phyloP scores from a whole-genome alignment of 1,140 invertebrate species.

The Euwallacea fornicatus region DNA sequence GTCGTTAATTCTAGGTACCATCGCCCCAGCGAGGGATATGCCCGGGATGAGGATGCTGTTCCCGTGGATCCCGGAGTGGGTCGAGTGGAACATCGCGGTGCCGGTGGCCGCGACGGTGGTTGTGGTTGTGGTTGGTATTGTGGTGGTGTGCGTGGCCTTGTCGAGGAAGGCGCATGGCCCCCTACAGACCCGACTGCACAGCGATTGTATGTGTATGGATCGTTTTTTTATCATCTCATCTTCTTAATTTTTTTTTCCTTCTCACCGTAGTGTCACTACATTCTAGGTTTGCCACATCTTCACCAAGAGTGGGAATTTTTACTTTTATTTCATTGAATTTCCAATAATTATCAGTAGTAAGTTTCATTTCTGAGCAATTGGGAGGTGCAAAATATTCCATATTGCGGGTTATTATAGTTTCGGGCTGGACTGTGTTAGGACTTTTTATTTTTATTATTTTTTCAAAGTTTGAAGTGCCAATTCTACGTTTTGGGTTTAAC shows the following conservation, averaged over 20 bases:
- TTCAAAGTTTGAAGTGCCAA: too few relatives aligned
- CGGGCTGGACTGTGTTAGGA: too few relatives aligned
- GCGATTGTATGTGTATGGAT: constrained; percentile 59
- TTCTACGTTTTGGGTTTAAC: too few relatives aligned
- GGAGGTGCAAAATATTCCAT: too few relatives aligned
- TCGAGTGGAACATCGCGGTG: constrained; percentile 83
- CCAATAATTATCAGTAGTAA: too few relatives aligned
- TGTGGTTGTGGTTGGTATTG: constrained; percentile 84
- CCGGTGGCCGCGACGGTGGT: constrained; percentile 81
- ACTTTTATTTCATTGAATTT: too few relatives aligned
- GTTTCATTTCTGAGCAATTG: too few relatives aligned
- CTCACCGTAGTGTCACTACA: too few relatives aligned
- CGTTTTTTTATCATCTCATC: constrained; percentile 27
- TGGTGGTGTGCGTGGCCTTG: constrained; percentile 84
- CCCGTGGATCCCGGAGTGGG: constrained; percentile 81
- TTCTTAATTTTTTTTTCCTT: constrained; percentile 11
- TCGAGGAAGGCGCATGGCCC: constrained; percentile 73
- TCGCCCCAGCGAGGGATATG: constrained; percentile 70
- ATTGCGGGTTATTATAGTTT: too few relatives aligned
- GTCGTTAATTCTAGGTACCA: constrained; percentile 66
- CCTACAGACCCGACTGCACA: constrained; percentile 77
- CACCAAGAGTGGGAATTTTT: too few relatives aligned
- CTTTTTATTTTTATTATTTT: too few relatives aligned
- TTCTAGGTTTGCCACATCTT: too few relatives aligned
- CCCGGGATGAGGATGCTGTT: constrained; percentile 63